Percentiles rank a stretch among this genome's conserved stretches.
These are phyloP conservation scores for Caenorhabditis sp. DNA, from an alignment of 2,888 invertebrate genomes.

Conservation along the genomic window DNA sequence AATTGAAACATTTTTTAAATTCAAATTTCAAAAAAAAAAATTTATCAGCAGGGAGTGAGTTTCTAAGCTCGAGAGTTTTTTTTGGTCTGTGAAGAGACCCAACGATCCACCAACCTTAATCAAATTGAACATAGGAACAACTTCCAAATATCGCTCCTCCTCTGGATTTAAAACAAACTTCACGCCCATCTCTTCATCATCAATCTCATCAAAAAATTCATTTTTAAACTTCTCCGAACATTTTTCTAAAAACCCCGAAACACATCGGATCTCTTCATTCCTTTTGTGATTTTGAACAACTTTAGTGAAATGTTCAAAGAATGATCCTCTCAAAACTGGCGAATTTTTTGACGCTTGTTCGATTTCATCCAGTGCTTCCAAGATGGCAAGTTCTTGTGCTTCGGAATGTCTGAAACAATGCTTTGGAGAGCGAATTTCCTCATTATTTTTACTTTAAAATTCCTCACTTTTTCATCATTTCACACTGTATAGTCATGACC, in stretches of 20 bases:
- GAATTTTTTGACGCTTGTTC: conserved; percentile 19
- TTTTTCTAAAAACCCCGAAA: background rate
- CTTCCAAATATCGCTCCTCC: conserved; percentile 7
- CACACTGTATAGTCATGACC: conserved; percentile 43
- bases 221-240: conserved; percentile 1
- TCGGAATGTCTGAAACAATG: conserved; percentile 19
- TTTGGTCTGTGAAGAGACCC: too few species aligned
- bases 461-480: conserved; percentile 21
- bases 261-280: conserved; percentile 26
- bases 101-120: conserved; percentile 4
- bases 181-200: background rate
- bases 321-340: conserved; percentile 18
- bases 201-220: conserved; percentile 17
- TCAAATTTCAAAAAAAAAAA: too few species aligned
- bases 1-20: too few species aligned
- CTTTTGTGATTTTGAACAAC: conserved; percentile 13
- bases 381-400: conserved; percentile 13
- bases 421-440: background rate
- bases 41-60: too few species aligned
- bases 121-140: conserved; percentile 26
- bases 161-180: conserved; percentile 7
- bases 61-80: too few species aligned
- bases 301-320: conserved; percentile 19
- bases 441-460: conserved; percentile 13
- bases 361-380: conserved; percentile 8